A percentile compares a stretch with the other conserved stretches of the same genome.
Conservation (phyloP, 1,140 invertebrate species). For the Fragariocoptes setiger region DNA sequence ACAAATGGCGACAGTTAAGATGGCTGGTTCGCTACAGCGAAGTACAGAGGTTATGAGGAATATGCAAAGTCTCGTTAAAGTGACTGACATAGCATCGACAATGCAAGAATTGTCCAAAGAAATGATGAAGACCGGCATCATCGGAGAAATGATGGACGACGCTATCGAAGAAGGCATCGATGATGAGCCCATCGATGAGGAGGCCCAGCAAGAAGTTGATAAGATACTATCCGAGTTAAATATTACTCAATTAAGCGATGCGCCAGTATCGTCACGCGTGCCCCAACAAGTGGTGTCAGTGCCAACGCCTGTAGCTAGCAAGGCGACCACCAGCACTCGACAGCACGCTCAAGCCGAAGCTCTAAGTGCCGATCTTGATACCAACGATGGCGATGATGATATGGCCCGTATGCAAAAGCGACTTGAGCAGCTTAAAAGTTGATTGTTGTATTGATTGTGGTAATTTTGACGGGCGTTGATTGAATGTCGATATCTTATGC, state of each 20-base stretch:
- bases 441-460: constrained; percentile 15
- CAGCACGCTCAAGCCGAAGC: constrained; percentile 9
- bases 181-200: constrained; percentile 62
- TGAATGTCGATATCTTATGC: too few species aligned
- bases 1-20: constrained; percentile 60
- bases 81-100: constrained; percentile 69
- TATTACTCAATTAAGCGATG: constrained; percentile 25
- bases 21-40: constrained; percentile 61
- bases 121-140: constrained; percentile 96
- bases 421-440: constrained; percentile 46
- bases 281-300: constrained; percentile 48
- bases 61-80: constrained; percentile 60
- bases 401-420: constrained; percentile 51
- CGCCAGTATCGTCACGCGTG: background rate
- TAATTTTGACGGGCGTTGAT: too few species aligned
- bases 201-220: constrained; percentile 66
- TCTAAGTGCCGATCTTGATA: constrained; percentile 24
- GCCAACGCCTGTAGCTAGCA: constrained; percentile 24
- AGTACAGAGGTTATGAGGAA: constrained; percentile 87
- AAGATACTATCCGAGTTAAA: constrained; percentile 88
- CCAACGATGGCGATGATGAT: constrained; percentile 41
- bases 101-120: constrained; percentile 94
- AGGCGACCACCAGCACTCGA: constrained; percentile 16
- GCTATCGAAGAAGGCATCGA: constrained; percentile 54
- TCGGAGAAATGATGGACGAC: constrained; percentile 96